Base-by-base conservation (phyloP, 2,797 vertebrate genomes). In the Etheostoma perlongum region DNA sequence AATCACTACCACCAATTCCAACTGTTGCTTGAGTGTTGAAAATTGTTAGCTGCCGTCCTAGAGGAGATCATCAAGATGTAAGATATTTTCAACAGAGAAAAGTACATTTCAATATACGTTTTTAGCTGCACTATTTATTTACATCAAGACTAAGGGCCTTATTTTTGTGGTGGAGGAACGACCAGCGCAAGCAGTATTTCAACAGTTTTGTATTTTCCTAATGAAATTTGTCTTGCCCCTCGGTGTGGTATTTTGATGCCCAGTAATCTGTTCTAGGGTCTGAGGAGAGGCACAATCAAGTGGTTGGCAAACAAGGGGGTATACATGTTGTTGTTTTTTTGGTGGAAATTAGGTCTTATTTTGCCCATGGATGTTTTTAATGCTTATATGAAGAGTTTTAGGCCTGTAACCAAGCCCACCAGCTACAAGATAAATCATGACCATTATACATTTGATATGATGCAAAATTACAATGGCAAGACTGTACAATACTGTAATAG, bases 1-100 rank as follows among this genome's bases (percentile, higher is more conserved):
- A 96, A 91, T 99, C 97, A 64, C 95, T 96, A 82, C 98, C 98
- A 48, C 98, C 98, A 30, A 99, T 97, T 68, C 95, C 95, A 87
- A 99, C 97, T 85, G 97, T 96, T 69, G 98, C 98, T 94, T 99
- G 98, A 90, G 98, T 99, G 96, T 99, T 99, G 96, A 99, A 99
- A 94, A 99, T 99, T 67, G 98, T 99, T 92, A 99, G 92, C 95
- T 98, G 97, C 68, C 98, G 98, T 89, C 98, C 98, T 99, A 91
- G 78, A 80, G 71, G 81, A 90, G 62, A 93, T 23, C 46, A 93
- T 65, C 47, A 64, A 74, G 13, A 84, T 55, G 48, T 48, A 54
- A 76, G 59, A 74, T 18, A 54, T 36, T 63, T 74, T 57, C 30
- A 67, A 51, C 55, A 72, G n/a, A 61, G 14, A 33, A 46, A 60